These are phyloP conservation scores for Nannobrachium achirus DNA, from an alignment of 2,113 vertebrate species.

Conservation along the genomic window DNA sequence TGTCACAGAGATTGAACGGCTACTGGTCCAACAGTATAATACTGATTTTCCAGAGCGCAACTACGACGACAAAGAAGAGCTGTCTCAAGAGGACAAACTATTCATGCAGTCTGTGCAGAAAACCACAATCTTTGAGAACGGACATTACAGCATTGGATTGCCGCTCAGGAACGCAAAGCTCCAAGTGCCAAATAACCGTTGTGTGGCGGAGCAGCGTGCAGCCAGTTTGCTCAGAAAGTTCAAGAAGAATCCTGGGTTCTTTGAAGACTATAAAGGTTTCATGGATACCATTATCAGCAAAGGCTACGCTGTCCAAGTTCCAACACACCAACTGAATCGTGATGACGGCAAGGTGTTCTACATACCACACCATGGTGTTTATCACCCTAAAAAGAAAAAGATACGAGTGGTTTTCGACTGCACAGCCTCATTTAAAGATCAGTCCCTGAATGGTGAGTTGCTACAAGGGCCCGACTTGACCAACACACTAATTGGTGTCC, in stretches of 20 bases:
- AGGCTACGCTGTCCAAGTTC: conserved; percentile 21
- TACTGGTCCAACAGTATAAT: conserved; percentile 30
- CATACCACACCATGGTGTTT: conserved; percentile 29
- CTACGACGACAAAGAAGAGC: conserved; percentile 24
- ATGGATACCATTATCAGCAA: too few relatives aligned
- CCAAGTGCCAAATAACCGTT: too few relatives aligned
- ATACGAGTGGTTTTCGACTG: conserved; percentile 29
- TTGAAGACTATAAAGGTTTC: too few relatives aligned
- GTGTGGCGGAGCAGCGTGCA: too few relatives aligned
- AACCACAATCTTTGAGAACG: too few relatives aligned
- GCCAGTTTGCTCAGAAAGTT: too few relatives aligned
- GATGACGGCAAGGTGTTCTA: conserved; percentile 22
- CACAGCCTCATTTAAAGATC: conserved; percentile 12
- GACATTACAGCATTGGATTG: too few relatives aligned
- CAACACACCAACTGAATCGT: conserved; percentile 12
- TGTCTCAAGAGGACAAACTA: too few relatives aligned
- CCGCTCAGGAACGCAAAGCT: too few relatives aligned
- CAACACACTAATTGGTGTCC: conserved; percentile 24
- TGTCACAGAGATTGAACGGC: conserved; percentile 14
- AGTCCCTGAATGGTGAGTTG: conserved; percentile 22
- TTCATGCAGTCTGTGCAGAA: too few relatives aligned
- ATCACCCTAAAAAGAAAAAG: conserved; percentile 30
- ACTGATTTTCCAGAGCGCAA: conserved; percentile 23
- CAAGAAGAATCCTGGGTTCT: too few relatives aligned
- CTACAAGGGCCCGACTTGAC: conserved; percentile 22